Percentiles rank a stretch among this genome's conserved stretches.
Evolutionary conservation across 1,140 invertebrate species (phyloP).

Genomic region (Aplysia californica): DNA sequence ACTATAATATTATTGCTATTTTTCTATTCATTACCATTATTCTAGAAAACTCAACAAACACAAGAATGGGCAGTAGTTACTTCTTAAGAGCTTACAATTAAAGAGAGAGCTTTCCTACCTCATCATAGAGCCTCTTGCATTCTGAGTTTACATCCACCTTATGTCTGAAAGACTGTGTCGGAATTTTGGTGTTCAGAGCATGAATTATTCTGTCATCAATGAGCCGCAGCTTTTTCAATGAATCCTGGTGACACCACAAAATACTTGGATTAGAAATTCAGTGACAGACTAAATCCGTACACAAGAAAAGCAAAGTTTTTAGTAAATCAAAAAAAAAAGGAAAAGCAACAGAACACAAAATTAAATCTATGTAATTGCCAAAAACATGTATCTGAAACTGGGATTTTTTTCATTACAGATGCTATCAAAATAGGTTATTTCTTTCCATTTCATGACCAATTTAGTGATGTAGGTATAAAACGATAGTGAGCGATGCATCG

Average conservation of each 20-base stretch:
- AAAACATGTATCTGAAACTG: neutral
- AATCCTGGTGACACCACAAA: constrained; percentile 75
- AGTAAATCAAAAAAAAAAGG: neutral
- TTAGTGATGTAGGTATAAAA: no score
- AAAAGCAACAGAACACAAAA: neutral
- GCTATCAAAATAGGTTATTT: no score
- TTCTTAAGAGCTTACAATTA: neutral
- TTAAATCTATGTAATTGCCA: neutral
- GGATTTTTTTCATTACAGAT: no score
- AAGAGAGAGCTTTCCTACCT: constrained; percentile 75
- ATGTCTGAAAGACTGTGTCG: constrained; percentile 86
- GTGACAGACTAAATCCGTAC: no score
- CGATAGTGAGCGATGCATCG: no score
- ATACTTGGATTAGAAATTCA: no score
- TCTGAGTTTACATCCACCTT: constrained; percentile 76
- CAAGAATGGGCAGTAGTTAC: neutral
- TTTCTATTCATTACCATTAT: no score
- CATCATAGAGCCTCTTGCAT: constrained; percentile 82
- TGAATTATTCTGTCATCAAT: constrained; percentile 92
- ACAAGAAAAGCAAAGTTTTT: no score
- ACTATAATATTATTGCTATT: no score
- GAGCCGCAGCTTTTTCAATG: constrained; percentile 84
- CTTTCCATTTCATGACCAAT: no score
- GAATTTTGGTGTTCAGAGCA: constrained; percentile 85
- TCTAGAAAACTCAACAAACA: no score